Conservation (phyloP, 2,888 invertebrate species). For the Trachelus iudaicus region DNA sequence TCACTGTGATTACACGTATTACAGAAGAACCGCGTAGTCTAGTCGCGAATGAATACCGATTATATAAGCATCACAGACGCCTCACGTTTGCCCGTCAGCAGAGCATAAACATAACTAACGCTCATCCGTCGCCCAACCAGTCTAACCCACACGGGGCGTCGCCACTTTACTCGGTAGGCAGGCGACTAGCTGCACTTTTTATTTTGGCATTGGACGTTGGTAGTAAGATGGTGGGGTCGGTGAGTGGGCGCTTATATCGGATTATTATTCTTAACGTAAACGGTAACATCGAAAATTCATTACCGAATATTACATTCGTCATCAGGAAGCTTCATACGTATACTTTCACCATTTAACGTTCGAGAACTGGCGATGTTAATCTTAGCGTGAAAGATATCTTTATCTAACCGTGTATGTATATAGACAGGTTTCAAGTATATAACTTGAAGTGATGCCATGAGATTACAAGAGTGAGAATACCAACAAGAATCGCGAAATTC, state of each 20-base stretch:
- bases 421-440: neutral
- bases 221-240: constrained; percentile 9
- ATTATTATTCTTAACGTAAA: neutral
- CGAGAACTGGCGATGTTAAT: neutral
- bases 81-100: constrained; percentile 14
- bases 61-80: neutral
- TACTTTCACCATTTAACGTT: neutral
- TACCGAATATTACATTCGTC: neutral
- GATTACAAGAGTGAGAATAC: neutral
- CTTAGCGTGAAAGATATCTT: neutral
- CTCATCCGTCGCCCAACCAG: constrained; percentile 22
- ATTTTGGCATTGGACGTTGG: constrained; percentile 41
- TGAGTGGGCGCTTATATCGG: constrained; percentile 14
- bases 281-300: neutral
- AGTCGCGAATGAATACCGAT: neutral
- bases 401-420: neutral
- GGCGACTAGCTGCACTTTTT: constrained; percentile 39
- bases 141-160: constrained; percentile 46
- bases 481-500: neutral
- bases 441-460: neutral
- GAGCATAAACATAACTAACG: constrained; percentile 41
- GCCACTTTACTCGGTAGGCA: constrained; percentile 40
- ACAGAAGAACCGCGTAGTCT: neutral
- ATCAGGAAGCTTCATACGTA: neutral
- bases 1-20: neutral